phyloP scores from a whole-genome alignment of 2,797 vertebrate genomes.

The Cirrhinus mrigala region DNA sequence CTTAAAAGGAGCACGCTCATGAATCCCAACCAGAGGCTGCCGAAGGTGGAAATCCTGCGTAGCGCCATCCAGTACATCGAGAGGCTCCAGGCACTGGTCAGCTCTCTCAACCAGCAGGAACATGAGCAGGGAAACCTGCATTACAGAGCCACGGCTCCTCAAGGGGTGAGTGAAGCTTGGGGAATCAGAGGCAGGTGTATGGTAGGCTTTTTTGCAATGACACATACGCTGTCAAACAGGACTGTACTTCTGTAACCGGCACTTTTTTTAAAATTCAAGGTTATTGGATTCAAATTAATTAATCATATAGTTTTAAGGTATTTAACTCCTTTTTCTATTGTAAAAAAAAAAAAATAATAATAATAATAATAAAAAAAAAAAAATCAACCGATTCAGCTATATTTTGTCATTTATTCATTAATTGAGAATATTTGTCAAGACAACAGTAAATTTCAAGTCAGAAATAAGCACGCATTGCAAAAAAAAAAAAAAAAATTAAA shows the following conservation, averaged over 20 bases:
- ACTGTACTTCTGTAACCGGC: not conserved
- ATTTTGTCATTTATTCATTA: not conserved
- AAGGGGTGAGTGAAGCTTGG: conserved; percentile 82
- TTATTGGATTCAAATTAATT: not conserved
- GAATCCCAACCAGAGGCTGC: conserved; percentile 98
- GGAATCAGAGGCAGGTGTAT: conserved; percentile 68
- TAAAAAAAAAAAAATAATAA: too few species aligned
- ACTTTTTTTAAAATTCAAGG: not conserved
- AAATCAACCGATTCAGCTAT: not conserved
- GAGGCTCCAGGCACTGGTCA: conserved; percentile 94
- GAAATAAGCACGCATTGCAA: not conserved
- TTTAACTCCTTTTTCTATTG: not conserved
- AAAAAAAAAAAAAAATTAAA: not conserved
- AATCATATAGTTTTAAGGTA: not conserved
- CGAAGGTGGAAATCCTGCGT: conserved; percentile 97
- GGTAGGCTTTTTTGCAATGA: conserved; percentile 73
- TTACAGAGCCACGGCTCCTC: conserved; percentile 76
- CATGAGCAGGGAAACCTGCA: conserved; percentile 83
- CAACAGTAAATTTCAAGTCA: not conserved
- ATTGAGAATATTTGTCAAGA: not conserved
- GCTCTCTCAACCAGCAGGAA: conserved; percentile 96
- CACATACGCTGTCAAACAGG: not conserved
- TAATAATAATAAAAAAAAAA: not conserved
- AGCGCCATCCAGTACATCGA: conserved; percentile 99
- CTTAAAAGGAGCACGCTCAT: conserved; percentile 95